Conservation (phyloP, 2,888 invertebrate species). For the Mythimna impura region DNA sequence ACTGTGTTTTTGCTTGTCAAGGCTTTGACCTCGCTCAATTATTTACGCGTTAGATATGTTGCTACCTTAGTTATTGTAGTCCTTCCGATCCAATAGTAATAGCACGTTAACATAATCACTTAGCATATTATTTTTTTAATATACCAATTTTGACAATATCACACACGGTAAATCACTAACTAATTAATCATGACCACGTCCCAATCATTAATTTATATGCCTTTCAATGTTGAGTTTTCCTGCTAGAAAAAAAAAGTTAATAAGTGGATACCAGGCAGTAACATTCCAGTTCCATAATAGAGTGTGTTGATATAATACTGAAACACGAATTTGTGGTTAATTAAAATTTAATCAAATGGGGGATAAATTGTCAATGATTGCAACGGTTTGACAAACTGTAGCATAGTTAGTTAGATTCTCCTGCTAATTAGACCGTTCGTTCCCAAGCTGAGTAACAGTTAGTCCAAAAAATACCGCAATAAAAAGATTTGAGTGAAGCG, state of each 20-base stretch:
- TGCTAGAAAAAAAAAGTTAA: neutral
- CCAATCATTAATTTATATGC: neutral
- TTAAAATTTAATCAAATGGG: conserved; percentile 6
- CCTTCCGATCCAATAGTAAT: neutral
- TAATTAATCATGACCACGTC: neutral
- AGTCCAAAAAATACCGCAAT: conserved; percentile 84
- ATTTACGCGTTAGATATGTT: conserved; percentile 1
- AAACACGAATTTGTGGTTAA: neutral
- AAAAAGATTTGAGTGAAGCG: conserved; percentile 81
- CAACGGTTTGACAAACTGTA: conserved; percentile 19
- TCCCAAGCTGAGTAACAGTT: conserved; percentile 79
- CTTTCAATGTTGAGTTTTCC: neutral
- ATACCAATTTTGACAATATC: neutral
- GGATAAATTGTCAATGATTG: conserved; percentile 9
- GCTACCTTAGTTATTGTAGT: neutral
- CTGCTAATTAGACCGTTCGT: conserved; percentile 75
- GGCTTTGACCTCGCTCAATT: conserved; percentile 43
- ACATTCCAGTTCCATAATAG: neutral
- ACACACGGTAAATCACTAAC: conserved; percentile 1
- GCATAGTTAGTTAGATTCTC: conserved; percentile 51
- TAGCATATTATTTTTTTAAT: neutral
- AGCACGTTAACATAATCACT: neutral
- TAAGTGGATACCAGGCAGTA: neutral
- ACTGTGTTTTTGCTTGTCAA: conserved; percentile 35
- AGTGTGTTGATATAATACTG: neutral